Base-by-base conservation (phyloP, 2,888 invertebrate species). In the Girardia tigrina region DNA sequence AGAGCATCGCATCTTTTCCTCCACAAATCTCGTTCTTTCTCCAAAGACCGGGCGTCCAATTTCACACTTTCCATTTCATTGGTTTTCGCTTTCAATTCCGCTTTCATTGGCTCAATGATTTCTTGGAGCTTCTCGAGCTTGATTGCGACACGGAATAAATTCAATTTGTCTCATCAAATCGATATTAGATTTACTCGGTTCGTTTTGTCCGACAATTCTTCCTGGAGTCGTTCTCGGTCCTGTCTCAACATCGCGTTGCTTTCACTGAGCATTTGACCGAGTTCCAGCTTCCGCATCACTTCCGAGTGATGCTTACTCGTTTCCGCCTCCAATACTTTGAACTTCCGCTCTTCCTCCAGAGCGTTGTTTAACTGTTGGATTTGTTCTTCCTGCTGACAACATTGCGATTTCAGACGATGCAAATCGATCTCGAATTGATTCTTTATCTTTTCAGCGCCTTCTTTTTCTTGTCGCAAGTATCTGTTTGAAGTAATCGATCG, bases 31-130 rank as follows among this genome's bases (percentile, higher is more conserved):
- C 56, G 56, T n/a, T 56, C 56, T 20, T 56, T 56, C n/a, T 56
- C 56, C 2, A 56, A 16, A 12, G 56, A 56, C 4, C 56, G 4
- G n/a, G 56, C 56, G 23, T 56, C 56, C 8, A 56, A 23, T 56
- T 56, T 56, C n/a, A 56, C 56, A 56, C n/a, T 56, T 56, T 56
- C 56, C n/a, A 56, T 56, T 56, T 56, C 56, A 16, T 56, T 56
- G n/a, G 6, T 56, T 56, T 56, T 56, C 56, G n/a, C 4, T 56
- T 56, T 56, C 36, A 77, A 6, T 20, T 78, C 29, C 26, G 42
- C 77, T 20, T 42, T 42, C n/a, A 77, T 8, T 2, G 77, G 77
- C 71, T 72, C 77, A 27, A 77, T 71, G n/a, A 27, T 8, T 36
- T 36, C 36, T 36, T 36, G 36, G 12, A 36, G 16, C 16, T 36